These are phyloP conservation scores for Seira ritae DNA, from an alignment of 2,888 invertebrate genomes.

Conservation along the genomic window DNA sequence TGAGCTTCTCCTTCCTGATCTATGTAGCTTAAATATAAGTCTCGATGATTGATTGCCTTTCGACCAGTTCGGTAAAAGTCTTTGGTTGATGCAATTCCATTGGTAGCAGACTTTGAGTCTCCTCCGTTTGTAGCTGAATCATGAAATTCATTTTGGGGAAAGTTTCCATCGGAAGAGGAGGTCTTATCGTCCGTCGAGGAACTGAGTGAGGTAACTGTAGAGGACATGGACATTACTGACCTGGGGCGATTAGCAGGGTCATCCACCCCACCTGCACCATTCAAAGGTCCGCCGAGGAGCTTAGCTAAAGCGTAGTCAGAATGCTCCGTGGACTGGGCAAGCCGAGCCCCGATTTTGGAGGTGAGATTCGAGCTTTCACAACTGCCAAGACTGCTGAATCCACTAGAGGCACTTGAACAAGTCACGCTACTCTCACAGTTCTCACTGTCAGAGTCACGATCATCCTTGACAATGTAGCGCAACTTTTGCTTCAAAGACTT, in stretches of 20 bases:
- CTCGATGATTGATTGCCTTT: conserved; percentile 72
- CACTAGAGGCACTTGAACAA: conserved; percentile 71
- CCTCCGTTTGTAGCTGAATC: conserved; percentile 40
- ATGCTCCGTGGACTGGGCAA: conserved; percentile 79
- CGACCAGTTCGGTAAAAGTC: conserved; percentile 62
- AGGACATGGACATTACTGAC: conserved; percentile 79
- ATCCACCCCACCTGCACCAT: conserved; percentile 76
- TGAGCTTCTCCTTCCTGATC: conserved; percentile 74
- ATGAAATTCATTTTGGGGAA: conserved; percentile 17
- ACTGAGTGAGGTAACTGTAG: conserved; percentile 74
- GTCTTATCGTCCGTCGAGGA: conserved; percentile 70
- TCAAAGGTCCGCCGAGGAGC: conserved; percentile 77
- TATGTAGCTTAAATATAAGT: conserved; percentile 72
- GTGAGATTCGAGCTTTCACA: conserved; percentile 69
- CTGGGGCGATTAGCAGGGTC: conserved; percentile 74
- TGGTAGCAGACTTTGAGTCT: conserved; percentile 3
- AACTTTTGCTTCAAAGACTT: conserved; percentile 75
- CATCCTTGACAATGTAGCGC: conserved; percentile 74
- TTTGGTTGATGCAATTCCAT: conserved; percentile 73
- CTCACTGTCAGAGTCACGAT: conserved; percentile 72
- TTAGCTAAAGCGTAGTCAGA: conserved; percentile 91
- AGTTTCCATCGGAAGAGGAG: conserved; percentile 57
- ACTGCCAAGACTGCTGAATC: conserved; percentile 72
- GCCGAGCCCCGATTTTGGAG: conserved; percentile 80
- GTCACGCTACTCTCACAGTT: conserved; percentile 71